Conservation (phyloP, 2,797 vertebrate genomes). For the Crossoptilon crossoptilon region DNA sequence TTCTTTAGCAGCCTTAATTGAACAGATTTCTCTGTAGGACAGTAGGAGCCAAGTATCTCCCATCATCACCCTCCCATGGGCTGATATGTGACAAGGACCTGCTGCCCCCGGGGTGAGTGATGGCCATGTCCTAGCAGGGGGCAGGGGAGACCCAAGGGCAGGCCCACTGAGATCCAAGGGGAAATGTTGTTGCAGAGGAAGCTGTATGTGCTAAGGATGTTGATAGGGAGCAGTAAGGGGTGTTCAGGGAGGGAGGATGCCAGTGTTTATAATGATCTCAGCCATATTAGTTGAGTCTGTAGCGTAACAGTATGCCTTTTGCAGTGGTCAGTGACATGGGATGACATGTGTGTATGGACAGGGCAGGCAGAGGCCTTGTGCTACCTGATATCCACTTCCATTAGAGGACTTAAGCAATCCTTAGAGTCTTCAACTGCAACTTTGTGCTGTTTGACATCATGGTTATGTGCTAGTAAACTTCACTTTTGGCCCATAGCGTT, state of each 20-base stretch:
- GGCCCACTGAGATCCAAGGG: not conserved
- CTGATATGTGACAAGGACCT: not conserved
- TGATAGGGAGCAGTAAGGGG: not conserved
- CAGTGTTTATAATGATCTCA: slow-evolving; percentile 5
- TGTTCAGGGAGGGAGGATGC: not conserved
- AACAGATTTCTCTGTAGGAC: not conserved
- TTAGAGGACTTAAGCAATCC: not conserved
- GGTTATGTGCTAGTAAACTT: not conserved
- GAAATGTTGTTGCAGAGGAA: not conserved
- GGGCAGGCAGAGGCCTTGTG: not conserved
- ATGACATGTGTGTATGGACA: not conserved
- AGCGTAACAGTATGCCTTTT: not conserved
- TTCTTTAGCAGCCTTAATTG: not conserved
- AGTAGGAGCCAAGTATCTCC: not conserved
- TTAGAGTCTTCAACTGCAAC: not conserved
- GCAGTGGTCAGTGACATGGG: not conserved
- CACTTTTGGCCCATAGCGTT: slow-evolving; percentile 7
- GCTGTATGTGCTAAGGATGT: not conserved
- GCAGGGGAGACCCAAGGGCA: not conserved
- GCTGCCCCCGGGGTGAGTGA: fast-evolving
- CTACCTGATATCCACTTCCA: not conserved
- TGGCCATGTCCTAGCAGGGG: not conserved
- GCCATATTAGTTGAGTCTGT: not conserved
- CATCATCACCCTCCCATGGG: not conserved
- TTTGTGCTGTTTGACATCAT: not conserved